These are phyloP conservation scores for Pelosia muscerda DNA, from an alignment of 2,888 invertebrate species.

Conservation along the genomic window DNA sequence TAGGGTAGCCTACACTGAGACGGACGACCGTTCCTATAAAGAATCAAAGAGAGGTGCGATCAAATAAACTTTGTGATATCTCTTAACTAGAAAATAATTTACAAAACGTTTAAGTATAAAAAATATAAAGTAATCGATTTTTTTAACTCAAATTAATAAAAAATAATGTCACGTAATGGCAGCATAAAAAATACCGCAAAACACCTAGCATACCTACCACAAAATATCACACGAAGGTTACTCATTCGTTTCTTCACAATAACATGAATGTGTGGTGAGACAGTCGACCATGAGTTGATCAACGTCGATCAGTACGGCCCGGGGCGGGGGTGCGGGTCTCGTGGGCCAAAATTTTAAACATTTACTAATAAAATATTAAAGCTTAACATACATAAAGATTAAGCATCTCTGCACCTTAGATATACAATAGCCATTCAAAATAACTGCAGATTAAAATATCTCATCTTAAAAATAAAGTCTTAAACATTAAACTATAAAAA, in stretches of 20 bases:
- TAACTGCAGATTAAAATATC: constrained; percentile 87
- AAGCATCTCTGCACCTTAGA: constrained; percentile 87
- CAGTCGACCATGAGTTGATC: constrained; percentile 24
- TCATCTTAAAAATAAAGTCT: constrained; percentile 86
- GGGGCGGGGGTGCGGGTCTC: constrained; percentile 65
- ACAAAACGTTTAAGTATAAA: constrained; percentile 81
- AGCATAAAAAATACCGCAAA: constrained; percentile 75
- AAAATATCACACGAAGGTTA: constrained; percentile 83
- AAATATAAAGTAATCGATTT: constrained; percentile 79
- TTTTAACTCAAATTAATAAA: constrained; percentile 68
- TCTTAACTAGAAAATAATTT: constrained; percentile 82
- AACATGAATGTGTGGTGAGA: constrained; percentile 47
- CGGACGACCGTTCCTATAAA: constrained; percentile 51
- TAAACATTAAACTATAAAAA: constrained; percentile 84
- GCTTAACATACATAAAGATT: constrained; percentile 87
- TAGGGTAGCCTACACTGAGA: constrained; percentile 38
- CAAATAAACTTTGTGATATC: constrained; percentile 65
- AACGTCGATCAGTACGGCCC: constrained; percentile 28
- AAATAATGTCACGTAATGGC: constrained; percentile 69
- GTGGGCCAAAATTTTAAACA: constrained; percentile 82
- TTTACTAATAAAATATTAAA: constrained; percentile 87
- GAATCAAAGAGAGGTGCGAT: constrained; percentile 64
- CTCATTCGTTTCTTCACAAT: constrained; percentile 60
- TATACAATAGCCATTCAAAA: constrained; percentile 87
- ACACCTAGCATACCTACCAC: constrained; percentile 78